Conservation (phyloP, 2,888 invertebrate genomes). For the Lydus trimaculatus region DNA sequence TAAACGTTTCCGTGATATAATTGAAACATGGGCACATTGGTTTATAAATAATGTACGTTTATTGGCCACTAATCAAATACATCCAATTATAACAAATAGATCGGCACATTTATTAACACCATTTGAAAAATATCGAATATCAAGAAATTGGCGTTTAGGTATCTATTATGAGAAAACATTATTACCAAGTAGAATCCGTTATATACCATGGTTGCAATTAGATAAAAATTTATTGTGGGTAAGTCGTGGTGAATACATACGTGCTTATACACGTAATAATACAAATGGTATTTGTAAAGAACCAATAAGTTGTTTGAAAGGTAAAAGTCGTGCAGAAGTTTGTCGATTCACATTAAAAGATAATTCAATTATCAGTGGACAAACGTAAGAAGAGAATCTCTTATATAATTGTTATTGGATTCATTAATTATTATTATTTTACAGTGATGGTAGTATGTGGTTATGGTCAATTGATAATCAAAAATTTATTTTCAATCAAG, state of each 20-base stretch:
- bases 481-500: slow-evolving; percentile 42
- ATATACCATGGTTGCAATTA: slow-evolving; percentile 65
- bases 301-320: slow-evolving; percentile 44
- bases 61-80: slow-evolving; percentile 32
- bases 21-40: slow-evolving; percentile 48
- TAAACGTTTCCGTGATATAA: slow-evolving; percentile 60
- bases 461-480: slow-evolving; percentile 51
- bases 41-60: slow-evolving; percentile 33
- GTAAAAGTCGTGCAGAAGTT: slow-evolving; percentile 55
- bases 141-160: slow-evolving; percentile 67
- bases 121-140: slow-evolving; percentile 58
- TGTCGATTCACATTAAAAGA: slow-evolving; percentile 61
- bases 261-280: slow-evolving; percentile 52
- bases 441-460: slow-evolving; percentile 59
- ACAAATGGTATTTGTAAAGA: slow-evolving; percentile 34
- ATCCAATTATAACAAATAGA: slow-evolving; percentile 37
- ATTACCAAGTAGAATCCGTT: slow-evolving; percentile 57
- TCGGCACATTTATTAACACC: slow-evolving; percentile 34
- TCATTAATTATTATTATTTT: slow-evolving; percentile 13
- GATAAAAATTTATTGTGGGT: slow-evolving; percentile 64
- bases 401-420: background rate
- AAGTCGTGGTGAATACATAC: slow-evolving; percentile 60
- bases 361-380: slow-evolving; percentile 58
- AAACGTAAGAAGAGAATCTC: slow-evolving; percentile 51
- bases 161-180: slow-evolving; percentile 61